Evolutionary conservation across 1,140 invertebrate species (phyloP), one percentile per base, ranked within the genome.

Genomic region (Subanguina moxae): DNA sequence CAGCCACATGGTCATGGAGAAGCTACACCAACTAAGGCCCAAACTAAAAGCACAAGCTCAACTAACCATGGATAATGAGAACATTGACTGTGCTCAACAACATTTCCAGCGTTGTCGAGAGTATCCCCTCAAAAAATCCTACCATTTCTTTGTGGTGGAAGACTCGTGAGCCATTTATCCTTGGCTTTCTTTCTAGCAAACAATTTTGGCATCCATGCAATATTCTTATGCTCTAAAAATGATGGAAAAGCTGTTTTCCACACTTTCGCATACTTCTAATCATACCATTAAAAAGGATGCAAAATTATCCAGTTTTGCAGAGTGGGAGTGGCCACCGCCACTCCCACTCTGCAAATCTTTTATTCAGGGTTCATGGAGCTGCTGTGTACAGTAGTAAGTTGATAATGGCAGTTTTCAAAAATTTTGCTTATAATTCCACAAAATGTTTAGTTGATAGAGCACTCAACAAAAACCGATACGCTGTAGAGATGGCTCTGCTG

Each of bases 71-170:
- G 32, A 38, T 38, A 38, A 38, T 38, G 32, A 38, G 32, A 38
- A 38, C 11, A 38, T 38, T 38, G 48, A 52, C 48, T 52, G 48
- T 52, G n/a, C 48, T 15, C n/a, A 21, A 5, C 52, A 66, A 25
- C 38, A 21, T n/a, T 74, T 58, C 61, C 17, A 43, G 11, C 68
- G 57, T 21, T 75, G 74, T 52, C 59, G 52, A 56, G 74, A 75
- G 19, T 75, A 73, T 30, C 75, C 74, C 0, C 17, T 46, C 30
- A 62, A 68, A 21, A 42, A 48, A 19, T 38, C 75, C 21, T 75
- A 71, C 25, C 74, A 75, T 52, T 75, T 78, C 57, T 52, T 75
- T 5, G 61, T 75, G 21, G 62, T 75, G 17, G 74, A 75, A 48
- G 74, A 75, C 56, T 62, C 73, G 73, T 75, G 67, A 72, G 73